These are phyloP conservation scores for Spisula subtruncata DNA, from an alignment of 2,888 invertebrate species.

Conservation along the genomic window DNA sequence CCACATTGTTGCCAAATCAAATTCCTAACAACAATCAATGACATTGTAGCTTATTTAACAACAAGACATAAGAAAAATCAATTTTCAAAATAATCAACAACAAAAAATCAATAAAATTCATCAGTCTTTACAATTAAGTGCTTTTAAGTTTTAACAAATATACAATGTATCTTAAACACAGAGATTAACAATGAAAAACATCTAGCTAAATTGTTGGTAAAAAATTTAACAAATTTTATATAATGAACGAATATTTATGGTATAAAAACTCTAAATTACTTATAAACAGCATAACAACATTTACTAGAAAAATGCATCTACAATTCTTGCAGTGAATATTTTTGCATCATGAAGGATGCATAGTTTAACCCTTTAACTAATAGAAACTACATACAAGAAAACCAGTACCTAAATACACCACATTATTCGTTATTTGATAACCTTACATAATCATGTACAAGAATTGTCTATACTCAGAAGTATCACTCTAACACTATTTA, in stretches of 20 bases:
- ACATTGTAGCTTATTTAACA: not conserved
- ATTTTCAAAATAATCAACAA: not conserved
- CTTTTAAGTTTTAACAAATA: not conserved
- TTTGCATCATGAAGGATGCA: not conserved
- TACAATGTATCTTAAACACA: not conserved
- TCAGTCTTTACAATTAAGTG: not conserved
- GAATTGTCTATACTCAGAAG: not conserved
- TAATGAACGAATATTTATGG: not conserved
- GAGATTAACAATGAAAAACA: not conserved
- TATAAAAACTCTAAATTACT: not conserved
- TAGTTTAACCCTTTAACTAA: not conserved
- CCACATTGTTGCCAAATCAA: not conserved
- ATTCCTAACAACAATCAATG: not conserved
- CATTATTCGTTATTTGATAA: not conserved
- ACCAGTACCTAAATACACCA: not conserved
- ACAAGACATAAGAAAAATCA: not conserved
- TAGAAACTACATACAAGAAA: not conserved
- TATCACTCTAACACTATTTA: not conserved
- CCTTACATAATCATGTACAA: not conserved
- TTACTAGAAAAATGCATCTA: not conserved
- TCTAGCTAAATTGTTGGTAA: not conserved
- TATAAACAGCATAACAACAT: not conserved
- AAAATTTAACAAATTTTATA: constrained; percentile 2
- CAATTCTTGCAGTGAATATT: not conserved
- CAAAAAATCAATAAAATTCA: too few relatives aligned